Conservation (phyloP, 2,888 invertebrate species). For the Xylota segnis region DNA sequence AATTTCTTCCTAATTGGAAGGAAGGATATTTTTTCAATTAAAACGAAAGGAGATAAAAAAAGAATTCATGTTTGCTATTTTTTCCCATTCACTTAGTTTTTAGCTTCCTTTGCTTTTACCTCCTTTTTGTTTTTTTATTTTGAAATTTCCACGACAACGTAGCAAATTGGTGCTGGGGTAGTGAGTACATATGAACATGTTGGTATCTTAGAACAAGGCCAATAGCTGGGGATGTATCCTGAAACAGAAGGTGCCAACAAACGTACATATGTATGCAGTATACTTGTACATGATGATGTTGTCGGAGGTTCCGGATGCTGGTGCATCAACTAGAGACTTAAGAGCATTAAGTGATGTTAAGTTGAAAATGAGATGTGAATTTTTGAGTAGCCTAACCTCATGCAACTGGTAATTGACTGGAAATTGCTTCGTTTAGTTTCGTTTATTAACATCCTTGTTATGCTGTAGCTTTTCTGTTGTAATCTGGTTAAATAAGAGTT, state of each 20-base stretch:
- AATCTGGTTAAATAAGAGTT: neutral
- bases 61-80: constrained; percentile 41
- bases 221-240: constrained; percentile 10
- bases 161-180: constrained; percentile 53
- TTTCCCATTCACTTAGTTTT: constrained; percentile 31
- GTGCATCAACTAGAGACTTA: constrained; percentile 60
- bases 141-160: constrained; percentile 63
- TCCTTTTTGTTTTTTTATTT: constrained; percentile 20
- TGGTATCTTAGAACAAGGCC: constrained; percentile 62
- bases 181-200: constrained; percentile 13
- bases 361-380: constrained; percentile 72
- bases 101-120: constrained; percentile 35
- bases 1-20: constrained; percentile 69
- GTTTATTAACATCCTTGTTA: constrained; percentile 39
- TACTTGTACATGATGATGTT: neutral
- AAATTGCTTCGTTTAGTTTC: constrained; percentile 62
- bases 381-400: constrained; percentile 68
- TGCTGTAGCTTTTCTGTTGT: neutral
- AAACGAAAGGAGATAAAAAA: constrained; percentile 20
- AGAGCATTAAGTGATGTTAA: constrained; percentile 70
- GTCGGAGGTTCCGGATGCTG: constrained; percentile 19
- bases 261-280: neutral
- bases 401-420: constrained; percentile 65
- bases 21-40: constrained; percentile 65
- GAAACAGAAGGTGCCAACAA: constrained; percentile 63